A percentile compares a stretch with the other conserved stretches of the same genome.
phyloP scores from a whole-genome alignment of 2,888 invertebrate genomes.

The Drosophila longiperda region DNA sequence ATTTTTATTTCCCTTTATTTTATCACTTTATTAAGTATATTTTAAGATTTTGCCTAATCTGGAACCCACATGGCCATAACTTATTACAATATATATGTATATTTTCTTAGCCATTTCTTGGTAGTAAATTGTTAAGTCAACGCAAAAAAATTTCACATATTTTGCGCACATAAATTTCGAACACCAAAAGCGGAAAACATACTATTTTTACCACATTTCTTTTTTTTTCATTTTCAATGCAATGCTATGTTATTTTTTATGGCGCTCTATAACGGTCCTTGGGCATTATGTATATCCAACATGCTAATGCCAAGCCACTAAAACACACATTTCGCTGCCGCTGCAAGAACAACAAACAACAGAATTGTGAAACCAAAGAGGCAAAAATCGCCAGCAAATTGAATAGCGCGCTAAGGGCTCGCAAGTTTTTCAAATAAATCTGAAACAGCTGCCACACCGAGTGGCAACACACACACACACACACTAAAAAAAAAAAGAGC shows the following conservation, averaged over 20 bases:
- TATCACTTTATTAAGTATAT: not conserved
- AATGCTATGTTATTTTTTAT: constrained; percentile 56
- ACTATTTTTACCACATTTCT: constrained; percentile 39
- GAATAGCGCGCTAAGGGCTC: constrained; percentile 59
- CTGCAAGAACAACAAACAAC: constrained; percentile 26
- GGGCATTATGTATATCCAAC: constrained; percentile 63
- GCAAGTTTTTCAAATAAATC: constrained; percentile 77
- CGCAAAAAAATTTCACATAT: constrained; percentile 56
- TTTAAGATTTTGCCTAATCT: constrained; percentile 14
- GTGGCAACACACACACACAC: constrained; percentile 5
- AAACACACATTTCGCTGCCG: constrained; percentile 69
- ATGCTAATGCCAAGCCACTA: constrained; percentile 77
- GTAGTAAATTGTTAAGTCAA: constrained; percentile 21
- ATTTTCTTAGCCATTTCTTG: constrained; percentile 20
- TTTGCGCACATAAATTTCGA: constrained; percentile 66
- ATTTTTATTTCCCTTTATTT: not conserved
- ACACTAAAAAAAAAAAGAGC: constrained; percentile 4
- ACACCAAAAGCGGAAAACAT: constrained; percentile 46
- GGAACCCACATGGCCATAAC: constrained; percentile 8
- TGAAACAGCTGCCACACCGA: constrained; percentile 64
- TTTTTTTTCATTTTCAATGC: constrained; percentile 39
- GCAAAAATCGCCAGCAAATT: constrained; percentile 69
- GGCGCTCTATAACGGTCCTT: constrained; percentile 39
- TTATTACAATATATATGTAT: constrained; percentile 10
- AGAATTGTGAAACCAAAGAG: constrained; percentile 27